phyloP scores from a whole-genome alignment of 2,888 invertebrate species.

The Pachliopta kotzebuea region DNA sequence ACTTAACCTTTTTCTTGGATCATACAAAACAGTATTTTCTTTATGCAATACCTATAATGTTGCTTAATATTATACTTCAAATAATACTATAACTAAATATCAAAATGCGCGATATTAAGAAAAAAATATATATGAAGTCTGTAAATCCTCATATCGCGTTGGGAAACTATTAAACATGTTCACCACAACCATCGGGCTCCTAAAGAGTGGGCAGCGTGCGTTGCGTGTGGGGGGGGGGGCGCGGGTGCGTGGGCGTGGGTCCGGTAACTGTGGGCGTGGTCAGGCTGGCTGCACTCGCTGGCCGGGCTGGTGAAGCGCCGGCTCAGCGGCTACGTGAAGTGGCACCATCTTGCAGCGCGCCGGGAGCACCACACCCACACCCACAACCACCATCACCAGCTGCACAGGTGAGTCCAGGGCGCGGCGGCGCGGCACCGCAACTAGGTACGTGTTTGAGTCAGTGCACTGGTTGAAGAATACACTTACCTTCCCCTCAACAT shows the following conservation, averaged over 20 bases:
- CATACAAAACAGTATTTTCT: no score
- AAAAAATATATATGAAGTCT: not conserved
- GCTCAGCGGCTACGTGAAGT: conserved; percentile 91
- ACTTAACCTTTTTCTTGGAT: no score
- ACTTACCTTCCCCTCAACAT: not conserved
- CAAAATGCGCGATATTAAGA: not conserved
- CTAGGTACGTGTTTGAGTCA: conserved; percentile 9
- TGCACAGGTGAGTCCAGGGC: conserved; percentile 49
- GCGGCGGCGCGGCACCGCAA: not conserved
- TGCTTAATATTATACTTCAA: no score
- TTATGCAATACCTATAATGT: no score
- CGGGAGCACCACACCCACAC: conserved; percentile 42
- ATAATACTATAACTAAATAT: no score
- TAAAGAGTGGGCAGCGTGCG: conserved; percentile 46
- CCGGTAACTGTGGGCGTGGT: conserved; percentile 38
- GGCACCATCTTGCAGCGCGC: conserved; percentile 82
- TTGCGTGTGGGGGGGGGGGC: conserved; percentile 36
- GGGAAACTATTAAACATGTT: not conserved
- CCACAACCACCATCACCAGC: conserved; percentile 43
- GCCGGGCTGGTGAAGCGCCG: conserved; percentile 88
- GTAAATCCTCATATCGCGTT: not conserved
- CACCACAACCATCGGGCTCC: conserved; percentile 35
- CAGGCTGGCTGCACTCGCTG: conserved; percentile 85
- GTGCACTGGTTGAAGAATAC: not conserved
- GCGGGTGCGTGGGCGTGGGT: conserved; percentile 33